Percentiles rank a stretch among this genome's conserved stretches.
phyloP scores from a whole-genome alignment of 2,797 vertebrate genomes.

The Sternarchorhynchus goeldii region DNA sequence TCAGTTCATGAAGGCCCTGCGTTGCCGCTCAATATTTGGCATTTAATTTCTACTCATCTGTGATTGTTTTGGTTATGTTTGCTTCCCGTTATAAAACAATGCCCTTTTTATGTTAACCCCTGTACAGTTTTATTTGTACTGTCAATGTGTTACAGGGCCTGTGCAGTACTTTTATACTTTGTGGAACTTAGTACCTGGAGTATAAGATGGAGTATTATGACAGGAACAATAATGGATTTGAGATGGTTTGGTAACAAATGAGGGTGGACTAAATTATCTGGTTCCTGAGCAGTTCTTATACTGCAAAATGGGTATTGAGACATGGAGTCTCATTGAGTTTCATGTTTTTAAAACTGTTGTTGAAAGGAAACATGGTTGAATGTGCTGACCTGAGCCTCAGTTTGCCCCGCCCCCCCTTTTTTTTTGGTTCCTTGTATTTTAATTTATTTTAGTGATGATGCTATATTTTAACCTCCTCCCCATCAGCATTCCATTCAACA shows the following conservation, averaged over 20 bases:
- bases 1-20: constrained; percentile 19
- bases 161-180: neutral
- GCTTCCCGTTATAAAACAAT: too few relatives aligned
- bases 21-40: neutral
- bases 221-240: neutral
- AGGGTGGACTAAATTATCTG: constrained; percentile 2
- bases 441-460: constrained; percentile 58
- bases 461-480: constrained; percentile 41
- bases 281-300: constrained; percentile 10
- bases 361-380: neutral
- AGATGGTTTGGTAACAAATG: neutral
- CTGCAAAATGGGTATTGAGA: constrained; percentile 2
- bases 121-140: constrained; percentile 15
- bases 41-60: neutral
- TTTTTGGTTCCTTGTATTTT: constrained; percentile 23
- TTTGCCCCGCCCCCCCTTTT: constrained; percentile 6
- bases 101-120: constrained; percentile 12
- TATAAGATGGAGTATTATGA: constrained; percentile 8
- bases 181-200: constrained; percentile 1
- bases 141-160: constrained; percentile 2
- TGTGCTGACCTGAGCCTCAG: constrained; percentile 10
- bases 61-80: neutral
- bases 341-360: constrained; percentile 8
- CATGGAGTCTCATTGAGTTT: neutral
- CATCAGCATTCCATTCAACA: constrained; percentile 20